A percentile compares a stretch with the other conserved stretches of the same genome.
Conservation (phyloP, 2,113 vertebrate genomes). For the Caranx ignobilis region DNA sequence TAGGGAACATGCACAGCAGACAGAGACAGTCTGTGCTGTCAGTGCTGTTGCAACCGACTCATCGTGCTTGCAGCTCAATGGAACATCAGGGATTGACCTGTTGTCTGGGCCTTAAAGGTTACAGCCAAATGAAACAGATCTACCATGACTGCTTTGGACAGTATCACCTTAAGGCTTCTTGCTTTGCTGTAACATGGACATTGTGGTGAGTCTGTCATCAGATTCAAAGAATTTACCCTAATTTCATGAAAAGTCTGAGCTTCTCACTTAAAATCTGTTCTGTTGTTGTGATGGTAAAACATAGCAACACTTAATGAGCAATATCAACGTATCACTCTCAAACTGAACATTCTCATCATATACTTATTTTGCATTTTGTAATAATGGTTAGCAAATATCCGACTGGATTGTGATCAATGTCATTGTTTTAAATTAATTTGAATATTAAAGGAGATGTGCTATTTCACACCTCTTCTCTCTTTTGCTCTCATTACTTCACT, state of each 20-base stretch:
- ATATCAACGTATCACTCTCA: neutral
- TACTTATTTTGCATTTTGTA: neutral
- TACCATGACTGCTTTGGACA: slow-evolving; percentile 44
- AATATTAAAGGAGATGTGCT: slow-evolving; percentile 26
- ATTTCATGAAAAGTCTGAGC: neutral
- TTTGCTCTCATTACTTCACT: neutral
- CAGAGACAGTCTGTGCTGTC: slow-evolving; percentile 13
- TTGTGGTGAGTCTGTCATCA: neutral
- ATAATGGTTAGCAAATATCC: neutral
- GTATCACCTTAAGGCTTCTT: slow-evolving; percentile 11
- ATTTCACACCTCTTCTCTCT: neutral
- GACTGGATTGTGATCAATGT: slow-evolving; percentile 41
- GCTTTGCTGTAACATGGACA: neutral
- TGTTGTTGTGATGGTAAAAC: neutral
- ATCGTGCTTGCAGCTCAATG: neutral
- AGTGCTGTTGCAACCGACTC: neutral
- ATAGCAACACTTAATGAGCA: neutral
- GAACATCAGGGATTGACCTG: slow-evolving; percentile 51
- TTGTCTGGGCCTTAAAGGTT: slow-evolving; percentile 61
- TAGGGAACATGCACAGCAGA: neutral
- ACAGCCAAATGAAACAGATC: slow-evolving; percentile 54
- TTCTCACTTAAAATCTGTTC: neutral
- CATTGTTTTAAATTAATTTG: slow-evolving; percentile 43
- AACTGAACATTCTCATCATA: neutral
- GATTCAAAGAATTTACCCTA: neutral